Evolutionary conservation across 1,140 invertebrate genomes (phyloP), one percentile per base, ranked within the genome.

Genomic region (Nasonia longicornis): DNA sequence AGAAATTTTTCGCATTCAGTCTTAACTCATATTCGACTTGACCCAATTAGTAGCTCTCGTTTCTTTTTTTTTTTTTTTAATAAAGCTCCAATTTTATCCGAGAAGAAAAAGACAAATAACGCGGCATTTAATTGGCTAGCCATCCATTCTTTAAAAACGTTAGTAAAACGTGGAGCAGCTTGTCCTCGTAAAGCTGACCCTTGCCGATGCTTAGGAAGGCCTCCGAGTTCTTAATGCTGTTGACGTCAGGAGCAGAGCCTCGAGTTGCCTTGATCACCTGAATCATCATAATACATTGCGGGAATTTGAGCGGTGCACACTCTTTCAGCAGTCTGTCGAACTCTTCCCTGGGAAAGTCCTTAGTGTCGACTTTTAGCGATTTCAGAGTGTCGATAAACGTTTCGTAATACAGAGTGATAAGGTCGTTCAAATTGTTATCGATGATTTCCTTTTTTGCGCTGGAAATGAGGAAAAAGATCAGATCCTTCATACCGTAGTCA

Each of bases 381-480:
- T 84, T 79, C 89, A 89, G 58, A 82, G 85, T 79, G 3, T 88
- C 85, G 11, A 93, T 85, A 79, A 94, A 93, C 3, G 86, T 87
- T 0, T 92, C 84, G 75, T 93, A 93, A 86, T 94, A 94, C 0
- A 91, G 82, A 66, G 86, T 83, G 7, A 94, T 86, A 74, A 93
- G 89, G 4, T 91, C 87, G 58, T 92, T 87, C 52, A 92, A 89
- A 81, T 92, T 86, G 45, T 91, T 85, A 0, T 93, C 91, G n/a
- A 93, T 84, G 2, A 93, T 85, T 0, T 89, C 85, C 22, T 89
- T 90, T 12, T 89, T 88, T 2, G 92, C 89, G 70, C 93, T 94
- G 0, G 93, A 93, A 66, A 93, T 89, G 0, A 94, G 84, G 80
- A 94, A 92, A 80, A 94, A 94, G 1, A 94, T 89, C 0, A 95